These are phyloP conservation scores for Anguilla obscura DNA, from an alignment of 2,797 vertebrate species.

Conservation along the genomic window DNA sequence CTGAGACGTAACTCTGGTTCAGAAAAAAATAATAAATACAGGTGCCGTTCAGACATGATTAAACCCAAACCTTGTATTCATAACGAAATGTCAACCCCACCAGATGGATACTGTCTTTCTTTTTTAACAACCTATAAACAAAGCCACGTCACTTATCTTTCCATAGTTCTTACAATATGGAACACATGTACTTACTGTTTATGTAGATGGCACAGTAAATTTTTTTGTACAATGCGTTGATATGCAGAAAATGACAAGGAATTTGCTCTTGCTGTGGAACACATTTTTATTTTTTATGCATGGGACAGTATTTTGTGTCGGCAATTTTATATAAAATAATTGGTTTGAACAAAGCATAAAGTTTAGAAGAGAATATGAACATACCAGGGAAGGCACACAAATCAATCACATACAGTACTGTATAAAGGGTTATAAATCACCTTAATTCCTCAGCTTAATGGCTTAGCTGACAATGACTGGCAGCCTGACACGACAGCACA, in stretches of 20 bases:
- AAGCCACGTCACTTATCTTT: conserved; percentile 49
- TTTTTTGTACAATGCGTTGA: not conserved
- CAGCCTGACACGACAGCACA: too few relatives aligned
- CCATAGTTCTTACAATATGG: conserved; percentile 20
- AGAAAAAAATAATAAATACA: conserved; percentile 59
- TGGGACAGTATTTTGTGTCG: not conserved
- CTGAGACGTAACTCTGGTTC: conserved; percentile 49
- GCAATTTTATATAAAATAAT: not conserved
- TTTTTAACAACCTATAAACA: conserved; percentile 52
- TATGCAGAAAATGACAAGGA: not conserved
- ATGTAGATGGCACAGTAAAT: not conserved
- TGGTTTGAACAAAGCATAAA: not conserved
- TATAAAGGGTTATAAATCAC: not conserved
- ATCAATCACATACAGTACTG: too few relatives aligned
- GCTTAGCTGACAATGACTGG: not conserved
- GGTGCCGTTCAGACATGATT: conserved; percentile 51
- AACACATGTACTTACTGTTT: not conserved
- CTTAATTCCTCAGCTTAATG: not conserved
- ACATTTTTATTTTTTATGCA: not conserved
- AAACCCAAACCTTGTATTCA: conserved; percentile 56
- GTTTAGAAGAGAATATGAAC: not conserved
- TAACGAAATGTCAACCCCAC: conserved; percentile 50
- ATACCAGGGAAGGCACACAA: not conserved
- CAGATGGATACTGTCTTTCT: conserved; percentile 58
- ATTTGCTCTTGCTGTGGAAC: not conserved